phyloP scores from a whole-genome alignment of 2,888 invertebrate species.

The Andrena marginata region DNA sequence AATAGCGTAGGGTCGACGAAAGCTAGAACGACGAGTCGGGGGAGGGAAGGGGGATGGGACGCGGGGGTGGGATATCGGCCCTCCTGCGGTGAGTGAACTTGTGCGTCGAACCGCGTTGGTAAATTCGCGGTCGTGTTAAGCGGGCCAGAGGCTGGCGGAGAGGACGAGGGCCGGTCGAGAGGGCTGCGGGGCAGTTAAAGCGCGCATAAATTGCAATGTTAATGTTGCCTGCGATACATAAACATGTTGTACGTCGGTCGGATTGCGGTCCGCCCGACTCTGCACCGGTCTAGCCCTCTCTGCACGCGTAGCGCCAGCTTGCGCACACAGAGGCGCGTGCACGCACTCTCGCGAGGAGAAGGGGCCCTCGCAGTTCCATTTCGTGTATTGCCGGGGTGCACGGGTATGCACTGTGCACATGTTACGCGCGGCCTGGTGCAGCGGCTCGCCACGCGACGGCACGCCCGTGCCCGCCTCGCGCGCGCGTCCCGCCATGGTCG shows the following conservation, averaged over 20 bases:
- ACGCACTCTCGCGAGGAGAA: constrained; percentile 20
- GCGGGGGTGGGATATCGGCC: constrained; percentile 44
- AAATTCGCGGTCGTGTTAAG: constrained; percentile 81
- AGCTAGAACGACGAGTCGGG: constrained; percentile 21
- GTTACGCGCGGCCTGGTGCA: not conserved
- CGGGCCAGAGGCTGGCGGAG: constrained; percentile 61
- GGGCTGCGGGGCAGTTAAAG: constrained; percentile 76
- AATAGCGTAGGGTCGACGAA: constrained; percentile 66
- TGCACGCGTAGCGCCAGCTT: constrained; percentile 52
- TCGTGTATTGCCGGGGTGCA: constrained; percentile 30
- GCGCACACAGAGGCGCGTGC: constrained; percentile 38
- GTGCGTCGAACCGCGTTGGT: constrained; percentile 77
- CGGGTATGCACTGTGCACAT: not conserved
- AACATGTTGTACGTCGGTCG: constrained; percentile 82
- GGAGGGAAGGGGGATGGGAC: constrained; percentile 28
- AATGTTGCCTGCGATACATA: constrained; percentile 83
- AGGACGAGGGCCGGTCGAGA: constrained; percentile 47
- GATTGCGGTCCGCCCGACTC: constrained; percentile 77
- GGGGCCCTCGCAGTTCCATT: constrained; percentile 30
- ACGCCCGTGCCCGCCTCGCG: constrained; percentile 38
- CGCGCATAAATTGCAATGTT: constrained; percentile 83
- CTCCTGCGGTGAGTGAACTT: constrained; percentile 78
- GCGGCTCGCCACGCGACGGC: constrained; percentile 41
- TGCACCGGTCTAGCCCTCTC: constrained; percentile 49
- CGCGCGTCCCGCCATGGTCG: constrained; percentile 24